A percentile compares a stretch with the other conserved stretches of the same genome.
Evolutionary conservation across 2,797 vertebrate genomes (phyloP).

Genomic region (Coranthus polyacanthus): DNA sequence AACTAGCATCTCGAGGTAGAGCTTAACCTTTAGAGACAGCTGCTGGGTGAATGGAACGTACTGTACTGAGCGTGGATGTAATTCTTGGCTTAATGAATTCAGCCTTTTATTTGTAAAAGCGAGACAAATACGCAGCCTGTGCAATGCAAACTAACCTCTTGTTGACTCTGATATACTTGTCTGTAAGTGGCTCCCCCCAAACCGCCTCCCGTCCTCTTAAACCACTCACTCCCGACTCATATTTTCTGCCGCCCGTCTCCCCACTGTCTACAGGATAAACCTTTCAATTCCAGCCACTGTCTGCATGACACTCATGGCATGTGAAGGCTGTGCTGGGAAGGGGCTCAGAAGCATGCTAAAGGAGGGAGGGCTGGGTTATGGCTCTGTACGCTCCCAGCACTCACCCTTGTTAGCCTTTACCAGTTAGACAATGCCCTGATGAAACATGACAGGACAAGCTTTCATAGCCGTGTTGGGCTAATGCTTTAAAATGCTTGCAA

Average conservation of each 20-base stretch:
- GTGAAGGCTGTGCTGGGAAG: slow-evolving; percentile 73
- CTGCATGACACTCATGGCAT: slow-evolving; percentile 77
- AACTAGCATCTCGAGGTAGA: too few species aligned
- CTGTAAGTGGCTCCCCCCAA: slow-evolving; percentile 17
- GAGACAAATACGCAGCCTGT: too few species aligned
- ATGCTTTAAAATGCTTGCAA: slow-evolving; percentile 68
- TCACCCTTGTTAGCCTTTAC: slow-evolving; percentile 84
- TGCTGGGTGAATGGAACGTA: too few species aligned
- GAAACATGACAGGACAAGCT: slow-evolving; percentile 84
- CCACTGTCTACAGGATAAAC: slow-evolving; percentile 69
- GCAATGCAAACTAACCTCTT: slow-evolving; percentile 19
- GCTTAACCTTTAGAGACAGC: too few species aligned
- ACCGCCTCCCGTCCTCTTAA: slow-evolving; percentile 16
- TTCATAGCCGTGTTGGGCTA: slow-evolving; percentile 75
- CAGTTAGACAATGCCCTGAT: slow-evolving; percentile 79
- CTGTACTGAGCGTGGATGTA: too few species aligned
- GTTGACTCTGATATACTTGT: slow-evolving; percentile 22
- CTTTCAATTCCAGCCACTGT: slow-evolving; percentile 73
- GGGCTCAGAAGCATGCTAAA: slow-evolving; percentile 54
- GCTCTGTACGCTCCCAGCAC: slow-evolving; percentile 75
- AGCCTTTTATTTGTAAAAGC: too few species aligned
- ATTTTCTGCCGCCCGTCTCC: slow-evolving; percentile 65
- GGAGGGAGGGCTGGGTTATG: slow-evolving; percentile 49
- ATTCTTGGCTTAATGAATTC: too few species aligned
- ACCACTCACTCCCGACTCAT: slow-evolving; percentile 57